Evolutionary conservation across 2,888 invertebrate genomes (phyloP), one percentile per base, ranked within the genome.

Genomic region (Charanyca ferruginea): DNA sequence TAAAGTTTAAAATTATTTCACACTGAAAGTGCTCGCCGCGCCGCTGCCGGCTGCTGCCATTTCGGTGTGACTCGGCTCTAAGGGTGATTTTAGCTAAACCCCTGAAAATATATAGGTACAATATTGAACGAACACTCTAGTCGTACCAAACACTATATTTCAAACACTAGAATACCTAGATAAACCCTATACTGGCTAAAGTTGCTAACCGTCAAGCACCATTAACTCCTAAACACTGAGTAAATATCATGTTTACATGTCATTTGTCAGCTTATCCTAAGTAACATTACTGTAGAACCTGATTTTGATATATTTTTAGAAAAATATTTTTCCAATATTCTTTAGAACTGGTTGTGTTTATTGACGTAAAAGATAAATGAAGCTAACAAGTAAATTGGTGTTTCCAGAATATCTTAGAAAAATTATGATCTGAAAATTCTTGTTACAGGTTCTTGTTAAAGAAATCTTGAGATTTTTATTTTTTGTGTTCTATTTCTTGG

Each of bases 201-300:
- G 45, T 45, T 45, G 32, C 44, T 18, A 9, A 51, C 32, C 35
- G 60, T 66, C 72, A 57, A 59, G 72, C 44, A 41, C 41, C 66
- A 42, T 77, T 74, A 71, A 55, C 42, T 58, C 41, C 35, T 32
- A 42, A 51, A 49, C 45, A 61, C 57, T 45, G 38, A 77, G 60
- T 66, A 38, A 53, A 77, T 47, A 58, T 77, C 25, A 57, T 60
- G 57, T 74, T 77, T 42, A 61, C 73, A 61, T 51, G n/a, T 20
- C 66, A 77, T 72, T 72, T 57, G 42, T 42, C 48, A 13, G 45
- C 38, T 54, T 77, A 77, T 72, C 66, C 35, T 20, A 13, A 41
- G 3, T 41, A 32, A 55, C 54, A 44, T 70, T 32, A 58, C 42
- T 45, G 35, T 22, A 57, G 25, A 44, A 35, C 25, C 41, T 22